Evolutionary conservation across 2,888 invertebrate genomes (phyloP), one percentile per base, ranked within the genome.

Genomic region (Machimus rusticus): DNA sequence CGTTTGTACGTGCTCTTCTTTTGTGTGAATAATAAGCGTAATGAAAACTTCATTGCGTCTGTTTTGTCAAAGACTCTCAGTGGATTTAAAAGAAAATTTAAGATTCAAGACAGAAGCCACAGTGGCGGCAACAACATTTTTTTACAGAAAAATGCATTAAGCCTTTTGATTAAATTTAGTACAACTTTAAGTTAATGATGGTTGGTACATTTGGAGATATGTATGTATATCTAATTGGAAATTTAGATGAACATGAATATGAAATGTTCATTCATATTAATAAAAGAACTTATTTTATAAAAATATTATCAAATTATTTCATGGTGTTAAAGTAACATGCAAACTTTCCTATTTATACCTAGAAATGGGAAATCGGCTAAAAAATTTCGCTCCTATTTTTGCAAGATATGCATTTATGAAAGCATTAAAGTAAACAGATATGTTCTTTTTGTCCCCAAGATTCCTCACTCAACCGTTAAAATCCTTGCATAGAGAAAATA

Each of bases 401-500:
- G 66, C 28, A 66, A 66, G 9, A 12, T 66, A 23, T 66, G 66
- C 66, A 66, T 66, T 66, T 66, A 66, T 66, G 23, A 66, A 66
- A 66, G 66, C 66, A 66, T 66, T 66, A 23, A 66, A 79, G 28
- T 51, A 46, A 79, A 46, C 79, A 79, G 51, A 46, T 51, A 46
- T 57, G 57, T 57, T 28, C 66, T 43, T 78, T 82, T 82, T 82
- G 31, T 37, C 16, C 82, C 55, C 12, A 23, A 5, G 28, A 51
- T 37, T 34, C 19, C 34, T 66, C 39, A 82, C 57, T 57, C n/a
- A 31, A 57, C 37, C 31, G 31, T 82, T 82, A 82, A 82, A 82
- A 57, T 55, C 57, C 57, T 34, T 82, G 66, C 66, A 82, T 37
- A 19, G 2, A n/a, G 55, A 57, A 82, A 82, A 82, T 57, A 82